Percentiles rank a stretch among this genome's conserved stretches.
phyloP scores from a whole-genome alignment of 2,113 vertebrate species.

The Monopterus albus region DNA sequence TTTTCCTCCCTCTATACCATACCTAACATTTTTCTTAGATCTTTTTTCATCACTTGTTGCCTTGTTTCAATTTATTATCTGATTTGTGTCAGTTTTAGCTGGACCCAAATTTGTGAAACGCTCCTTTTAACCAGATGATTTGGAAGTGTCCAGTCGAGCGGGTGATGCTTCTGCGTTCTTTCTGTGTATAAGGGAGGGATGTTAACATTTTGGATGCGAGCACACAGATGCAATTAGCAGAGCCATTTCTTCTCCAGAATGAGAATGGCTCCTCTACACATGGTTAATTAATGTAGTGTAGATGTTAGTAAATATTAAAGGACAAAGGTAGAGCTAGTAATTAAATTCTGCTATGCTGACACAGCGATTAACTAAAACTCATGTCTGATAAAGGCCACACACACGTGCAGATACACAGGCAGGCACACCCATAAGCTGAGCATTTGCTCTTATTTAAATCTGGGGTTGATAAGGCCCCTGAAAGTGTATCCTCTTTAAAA shows the following conservation, averaged over 20 bases:
- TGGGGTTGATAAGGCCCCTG: constrained; percentile 77
- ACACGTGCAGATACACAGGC: constrained; percentile 50
- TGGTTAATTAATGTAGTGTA: constrained; percentile 73
- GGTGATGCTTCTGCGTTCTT: constrained; percentile 8
- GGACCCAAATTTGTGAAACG: constrained; percentile 9
- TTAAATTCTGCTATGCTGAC: constrained; percentile 80
- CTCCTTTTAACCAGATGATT: constrained; percentile 28
- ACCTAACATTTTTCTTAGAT: neutral
- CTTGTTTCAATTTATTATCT: constrained; percentile 3
- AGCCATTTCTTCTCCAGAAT: constrained; percentile 32
- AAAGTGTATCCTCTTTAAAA: constrained; percentile 79
- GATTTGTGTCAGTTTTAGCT: neutral
- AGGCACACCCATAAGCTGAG: constrained; percentile 74
- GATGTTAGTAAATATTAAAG: constrained; percentile 83
- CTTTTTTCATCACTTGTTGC: neutral
- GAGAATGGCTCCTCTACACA: constrained; percentile 46
- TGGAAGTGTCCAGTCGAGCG: neutral
- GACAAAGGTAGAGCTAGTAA: constrained; percentile 80
- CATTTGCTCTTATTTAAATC: constrained; percentile 81
- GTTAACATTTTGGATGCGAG: constrained; percentile 46
- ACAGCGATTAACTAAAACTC: constrained; percentile 75
- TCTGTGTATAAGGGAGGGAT: constrained; percentile 15
- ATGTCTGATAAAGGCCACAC: constrained; percentile 80
- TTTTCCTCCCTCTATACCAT: neutral
- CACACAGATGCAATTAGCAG: constrained; percentile 56